phyloP scores from a whole-genome alignment of 2,113 vertebrate genomes.

The Peromyscus californicus region DNA sequence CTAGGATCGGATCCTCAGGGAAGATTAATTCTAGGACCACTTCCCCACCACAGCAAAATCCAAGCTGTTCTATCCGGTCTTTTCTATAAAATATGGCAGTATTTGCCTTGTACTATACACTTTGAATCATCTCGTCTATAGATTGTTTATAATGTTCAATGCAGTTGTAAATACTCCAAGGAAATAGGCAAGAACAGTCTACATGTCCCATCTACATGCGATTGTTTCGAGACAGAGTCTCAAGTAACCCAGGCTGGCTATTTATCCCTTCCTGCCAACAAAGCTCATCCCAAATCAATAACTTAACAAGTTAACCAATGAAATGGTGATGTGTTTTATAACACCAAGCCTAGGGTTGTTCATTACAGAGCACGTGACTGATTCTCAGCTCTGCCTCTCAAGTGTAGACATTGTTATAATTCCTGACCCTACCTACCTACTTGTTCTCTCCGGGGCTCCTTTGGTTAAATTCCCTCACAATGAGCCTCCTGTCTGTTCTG shows the following conservation, averaged over 20 bases:
- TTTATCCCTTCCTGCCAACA: background rate
- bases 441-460: background rate
- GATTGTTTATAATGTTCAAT: background rate
- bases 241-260: background rate
- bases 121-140: background rate
- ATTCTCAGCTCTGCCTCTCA: background rate
- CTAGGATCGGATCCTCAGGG: background rate
- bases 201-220: background rate
- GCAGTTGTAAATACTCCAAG: background rate
- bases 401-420: background rate
- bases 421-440: background rate
- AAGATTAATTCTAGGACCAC: background rate
- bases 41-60: background rate
- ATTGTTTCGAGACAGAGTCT: background rate
- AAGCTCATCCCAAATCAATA: background rate
- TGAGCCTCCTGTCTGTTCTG: background rate
- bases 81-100: background rate
- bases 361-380: background rate
- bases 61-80: background rate
- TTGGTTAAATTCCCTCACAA: background rate
- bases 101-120: background rate
- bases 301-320: background rate
- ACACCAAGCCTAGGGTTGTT: background rate
- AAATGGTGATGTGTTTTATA: background rate
- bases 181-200: background rate